phyloP scores from a whole-genome alignment of 2,113 vertebrate species.

The Canis aureus region DNA sequence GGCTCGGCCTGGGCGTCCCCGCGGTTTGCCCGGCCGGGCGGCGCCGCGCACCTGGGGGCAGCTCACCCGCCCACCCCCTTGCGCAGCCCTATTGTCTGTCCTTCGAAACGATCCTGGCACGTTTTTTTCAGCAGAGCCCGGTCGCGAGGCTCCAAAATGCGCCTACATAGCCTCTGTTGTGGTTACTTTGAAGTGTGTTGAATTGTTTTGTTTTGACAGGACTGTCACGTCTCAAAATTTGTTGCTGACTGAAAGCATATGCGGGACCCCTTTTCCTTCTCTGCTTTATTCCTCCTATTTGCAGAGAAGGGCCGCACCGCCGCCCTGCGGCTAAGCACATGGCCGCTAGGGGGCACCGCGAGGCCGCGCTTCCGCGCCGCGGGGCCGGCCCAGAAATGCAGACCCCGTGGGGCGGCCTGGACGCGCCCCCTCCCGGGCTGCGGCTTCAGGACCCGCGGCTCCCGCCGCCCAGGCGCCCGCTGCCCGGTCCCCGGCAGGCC shows the following conservation, averaged over 20 bases:
- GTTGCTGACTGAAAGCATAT: conserved; percentile 75
- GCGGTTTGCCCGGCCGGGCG: too few species aligned
- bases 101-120: conserved; percentile 50
- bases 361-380: background rate
- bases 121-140: background rate
- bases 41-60: background rate
- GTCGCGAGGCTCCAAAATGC: background rate
- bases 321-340: background rate
- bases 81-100: background rate
- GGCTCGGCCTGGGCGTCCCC: too few species aligned
- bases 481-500: background rate
- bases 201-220: conserved; percentile 78
- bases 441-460: too few species aligned
- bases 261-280: background rate
- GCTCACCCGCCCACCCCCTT: background rate
- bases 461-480: background rate
- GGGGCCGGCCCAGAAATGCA: accelerated
- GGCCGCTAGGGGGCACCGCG: conserved; percentile 65
- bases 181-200: conserved; percentile 76
- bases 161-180: conserved; percentile 64
- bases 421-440: too few species aligned
- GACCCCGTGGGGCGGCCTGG: too few species aligned
- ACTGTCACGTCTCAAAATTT: conserved; percentile 77
- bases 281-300: background rate
- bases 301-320: background rate